Conservation (phyloP, 2,797 vertebrate genomes). For the Octomys mimax region DNA sequence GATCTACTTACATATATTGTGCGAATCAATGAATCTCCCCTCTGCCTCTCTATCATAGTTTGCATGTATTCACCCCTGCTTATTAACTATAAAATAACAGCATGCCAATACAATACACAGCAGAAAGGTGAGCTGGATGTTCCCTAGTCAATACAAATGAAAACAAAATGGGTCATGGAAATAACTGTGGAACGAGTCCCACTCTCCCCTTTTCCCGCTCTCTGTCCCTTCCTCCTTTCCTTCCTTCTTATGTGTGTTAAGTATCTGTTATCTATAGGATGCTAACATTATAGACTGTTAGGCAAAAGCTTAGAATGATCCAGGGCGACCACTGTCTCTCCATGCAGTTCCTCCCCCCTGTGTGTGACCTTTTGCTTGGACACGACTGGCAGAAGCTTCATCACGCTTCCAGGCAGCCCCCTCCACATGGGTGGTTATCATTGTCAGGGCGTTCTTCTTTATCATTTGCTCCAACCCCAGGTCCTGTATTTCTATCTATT, state of each 20-base stretch:
- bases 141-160: background rate
- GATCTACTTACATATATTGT: background rate
- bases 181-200: background rate
- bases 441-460: background rate
- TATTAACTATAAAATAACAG: background rate
- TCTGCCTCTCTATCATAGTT: background rate
- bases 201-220: background rate
- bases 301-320: background rate
- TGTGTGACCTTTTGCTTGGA: background rate
- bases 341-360: background rate
- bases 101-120: background rate
- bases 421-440: background rate
- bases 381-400: background rate
- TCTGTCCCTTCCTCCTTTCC: background rate
- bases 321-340: background rate
- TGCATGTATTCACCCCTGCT: background rate
- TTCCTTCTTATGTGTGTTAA: background rate
- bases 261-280: background rate
- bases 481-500: background rate
- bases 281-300: background rate
- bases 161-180: background rate
- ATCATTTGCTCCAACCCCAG: background rate
- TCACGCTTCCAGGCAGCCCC: too few relatives aligned
- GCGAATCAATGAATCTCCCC: background rate
- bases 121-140: background rate